These are phyloP conservation scores for Gadus chalcogrammus DNA, from an alignment of 2,113 vertebrate species.

Conservation along the genomic window DNA sequence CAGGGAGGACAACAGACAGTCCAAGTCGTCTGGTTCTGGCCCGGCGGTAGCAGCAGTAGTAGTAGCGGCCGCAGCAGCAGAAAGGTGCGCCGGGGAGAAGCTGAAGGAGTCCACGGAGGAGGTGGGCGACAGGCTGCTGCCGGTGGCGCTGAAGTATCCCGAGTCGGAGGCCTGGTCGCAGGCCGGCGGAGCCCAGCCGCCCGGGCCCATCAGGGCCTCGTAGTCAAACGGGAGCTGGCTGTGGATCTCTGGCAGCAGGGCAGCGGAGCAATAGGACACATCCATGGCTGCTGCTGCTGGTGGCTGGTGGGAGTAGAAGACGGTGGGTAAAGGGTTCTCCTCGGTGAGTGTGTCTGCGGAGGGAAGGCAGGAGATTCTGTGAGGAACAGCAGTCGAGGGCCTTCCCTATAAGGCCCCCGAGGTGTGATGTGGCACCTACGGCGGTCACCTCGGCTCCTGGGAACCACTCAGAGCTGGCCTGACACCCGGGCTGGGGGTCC, in stretches of 20 bases:
- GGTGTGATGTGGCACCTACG: constrained; percentile 79
- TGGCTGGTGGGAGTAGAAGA: constrained; percentile 1
- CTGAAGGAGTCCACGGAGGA: constrained; percentile 7
- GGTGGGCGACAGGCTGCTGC: constrained; percentile 63
- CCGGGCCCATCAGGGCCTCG: neutral
- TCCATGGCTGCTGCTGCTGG: constrained; percentile 60
- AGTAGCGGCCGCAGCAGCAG: no score
- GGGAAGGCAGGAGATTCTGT: constrained; percentile 24
- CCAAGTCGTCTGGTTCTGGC: constrained; percentile 54
- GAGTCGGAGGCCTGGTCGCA: constrained; percentile 69
- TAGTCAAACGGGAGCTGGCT: constrained; percentile 21
- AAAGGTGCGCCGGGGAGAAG: no score
- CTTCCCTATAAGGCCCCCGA: constrained; percentile 38
- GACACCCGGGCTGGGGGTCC: no score
- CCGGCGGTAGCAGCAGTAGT: no score
- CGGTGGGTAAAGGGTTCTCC: no score
- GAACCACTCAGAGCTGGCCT: no score
- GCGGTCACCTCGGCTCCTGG: constrained; percentile 36
- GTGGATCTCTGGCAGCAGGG: constrained; percentile 31
- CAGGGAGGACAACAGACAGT: no score
- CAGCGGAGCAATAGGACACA: constrained; percentile 29
- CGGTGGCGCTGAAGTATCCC: constrained; percentile 68
- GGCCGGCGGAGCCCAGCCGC: constrained; percentile 43
- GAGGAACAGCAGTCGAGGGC: constrained; percentile 40
- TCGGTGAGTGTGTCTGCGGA: constrained; percentile 34